Base-by-base conservation (phyloP, 2,888 invertebrate genomes). In the Epinotia brunnichana region DNA sequence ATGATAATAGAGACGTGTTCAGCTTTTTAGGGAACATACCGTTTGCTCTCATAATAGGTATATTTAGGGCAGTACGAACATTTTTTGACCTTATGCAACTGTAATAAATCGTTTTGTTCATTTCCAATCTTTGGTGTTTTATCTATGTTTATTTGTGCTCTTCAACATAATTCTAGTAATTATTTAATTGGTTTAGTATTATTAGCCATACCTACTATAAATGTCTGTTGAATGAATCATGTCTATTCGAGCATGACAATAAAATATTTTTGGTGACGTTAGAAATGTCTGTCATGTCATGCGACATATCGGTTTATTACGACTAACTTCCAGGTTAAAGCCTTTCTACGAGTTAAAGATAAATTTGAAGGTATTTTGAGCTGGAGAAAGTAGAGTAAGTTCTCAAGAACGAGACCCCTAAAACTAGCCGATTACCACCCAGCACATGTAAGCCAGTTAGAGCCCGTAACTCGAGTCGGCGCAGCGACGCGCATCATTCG, bases 401-500 rank as follows among this genome's bases (percentile, higher is more conserved):
- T 64, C 19, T 29, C 29, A 11, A 56, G 41, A 54, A 66, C n/a
- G 39, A n/a, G 54, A n/a, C 19, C 41, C 54, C 41, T 54, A 44
- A 15, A 35, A 44, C 63, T 48, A 64, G 51, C 35, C 56, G 64
- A 70, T 63, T 59, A 63, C 64, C 57, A 56, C 41, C 56, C 56
- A 48, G 64, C 57, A 64, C 24, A 62, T 64, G 63, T 54, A 63
- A 61, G 64, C 60, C 57, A 60, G 74, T 76, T 69, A 77, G 74
- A 69, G 70, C 76, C 78, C 81, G 81, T 82, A 87, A 85, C 84
- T 77, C 79, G 79, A 85, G 79, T 80, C 75, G 76, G 76, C 56
- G 68, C 77, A 77, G 53, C 76, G 78, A 82, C 76, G 81, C 82
- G 81, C 81, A 77, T 74, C 73, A 73, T 63, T 73, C 76, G 77